A percentile compares a stretch with the other conserved stretches of the same genome.
Conservation (phyloP, 2,888 invertebrate genomes). For the Ormyrus rosae region DNA sequence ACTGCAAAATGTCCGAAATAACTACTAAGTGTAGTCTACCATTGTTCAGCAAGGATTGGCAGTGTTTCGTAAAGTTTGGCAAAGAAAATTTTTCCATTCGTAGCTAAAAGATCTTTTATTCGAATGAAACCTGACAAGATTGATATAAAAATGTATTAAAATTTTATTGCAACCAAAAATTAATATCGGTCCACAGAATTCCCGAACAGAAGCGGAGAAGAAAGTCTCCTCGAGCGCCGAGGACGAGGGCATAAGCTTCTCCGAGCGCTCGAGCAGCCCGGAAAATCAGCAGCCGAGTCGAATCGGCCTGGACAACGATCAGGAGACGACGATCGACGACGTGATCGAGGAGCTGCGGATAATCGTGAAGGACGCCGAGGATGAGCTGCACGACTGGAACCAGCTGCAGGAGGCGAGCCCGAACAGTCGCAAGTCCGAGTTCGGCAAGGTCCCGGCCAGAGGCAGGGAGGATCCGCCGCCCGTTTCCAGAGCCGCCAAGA, state of each 20-base stretch:
- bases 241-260: conserved; percentile 92
- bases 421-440: conserved; percentile 55
- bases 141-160: too few species aligned
- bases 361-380: conserved; percentile 90
- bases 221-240: conserved; percentile 84
- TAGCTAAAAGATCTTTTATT: too few species aligned
- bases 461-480: background rate
- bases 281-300: conserved; percentile 78
- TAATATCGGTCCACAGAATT: background rate
- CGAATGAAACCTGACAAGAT: too few species aligned
- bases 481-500: background rate
- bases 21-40: too few species aligned
- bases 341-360: conserved; percentile 91
- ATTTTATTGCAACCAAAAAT: background rate
- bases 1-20: too few species aligned
- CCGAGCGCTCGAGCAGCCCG: conserved; percentile 86
- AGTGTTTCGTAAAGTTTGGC: background rate
- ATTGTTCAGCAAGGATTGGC: too few species aligned
- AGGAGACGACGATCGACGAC: conserved; percentile 90
- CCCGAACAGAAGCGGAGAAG: conserved; percentile 54
- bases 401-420: conserved; percentile 57
- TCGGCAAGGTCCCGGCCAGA: conserved; percentile 56
- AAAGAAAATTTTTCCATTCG: background rate
- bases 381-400: conserved; percentile 76
- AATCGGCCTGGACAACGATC: conserved; percentile 79